A percentile compares a stretch with the other conserved stretches of the same genome.
phyloP scores from a whole-genome alignment of 1,140 invertebrate species.

The Drosophila orena region DNA sequence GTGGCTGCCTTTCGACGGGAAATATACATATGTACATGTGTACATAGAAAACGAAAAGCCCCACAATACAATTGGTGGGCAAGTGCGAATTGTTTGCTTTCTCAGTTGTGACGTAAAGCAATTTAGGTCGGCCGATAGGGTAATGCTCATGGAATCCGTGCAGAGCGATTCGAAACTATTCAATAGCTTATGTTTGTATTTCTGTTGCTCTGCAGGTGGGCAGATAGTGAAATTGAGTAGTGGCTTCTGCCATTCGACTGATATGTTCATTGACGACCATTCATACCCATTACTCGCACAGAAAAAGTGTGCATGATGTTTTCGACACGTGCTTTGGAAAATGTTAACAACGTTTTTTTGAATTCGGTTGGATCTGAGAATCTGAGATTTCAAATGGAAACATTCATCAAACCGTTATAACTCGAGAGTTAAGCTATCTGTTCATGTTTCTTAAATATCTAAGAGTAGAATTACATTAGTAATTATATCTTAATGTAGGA shows the following conservation, averaged over 20 bases:
- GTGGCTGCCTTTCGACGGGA: slow-evolving; percentile 15
- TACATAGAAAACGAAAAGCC: slow-evolving; percentile 24
- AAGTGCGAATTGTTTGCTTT: slow-evolving; percentile 66
- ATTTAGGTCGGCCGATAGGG: slow-evolving; percentile 37
- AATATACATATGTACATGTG: not conserved
- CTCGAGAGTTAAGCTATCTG: too few relatives aligned
- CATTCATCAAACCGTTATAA: too few relatives aligned
- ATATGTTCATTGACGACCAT: not conserved
- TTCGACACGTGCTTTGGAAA: not conserved
- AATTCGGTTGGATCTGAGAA: too few relatives aligned
- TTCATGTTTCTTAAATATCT: too few relatives aligned
- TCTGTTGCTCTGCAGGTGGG: not conserved
- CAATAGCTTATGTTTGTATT: slow-evolving; percentile 11
- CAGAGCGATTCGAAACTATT: not conserved
- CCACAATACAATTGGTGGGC: slow-evolving; percentile 26
- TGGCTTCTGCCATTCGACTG: not conserved
- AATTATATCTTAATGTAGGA: too few relatives aligned
- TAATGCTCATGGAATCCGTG: slow-evolving; percentile 15
- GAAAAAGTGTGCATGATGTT: not conserved
- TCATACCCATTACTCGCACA: not conserved
- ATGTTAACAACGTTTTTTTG: too few relatives aligned
- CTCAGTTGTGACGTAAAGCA: slow-evolving; percentile 48
- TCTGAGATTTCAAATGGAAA: too few relatives aligned
- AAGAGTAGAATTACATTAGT: too few relatives aligned
- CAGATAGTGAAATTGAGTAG: not conserved